A percentile compares a stretch with the other conserved stretches of the same genome.
Conservation (phyloP, 1,140 invertebrate genomes). For the Sipha flava region DNA sequence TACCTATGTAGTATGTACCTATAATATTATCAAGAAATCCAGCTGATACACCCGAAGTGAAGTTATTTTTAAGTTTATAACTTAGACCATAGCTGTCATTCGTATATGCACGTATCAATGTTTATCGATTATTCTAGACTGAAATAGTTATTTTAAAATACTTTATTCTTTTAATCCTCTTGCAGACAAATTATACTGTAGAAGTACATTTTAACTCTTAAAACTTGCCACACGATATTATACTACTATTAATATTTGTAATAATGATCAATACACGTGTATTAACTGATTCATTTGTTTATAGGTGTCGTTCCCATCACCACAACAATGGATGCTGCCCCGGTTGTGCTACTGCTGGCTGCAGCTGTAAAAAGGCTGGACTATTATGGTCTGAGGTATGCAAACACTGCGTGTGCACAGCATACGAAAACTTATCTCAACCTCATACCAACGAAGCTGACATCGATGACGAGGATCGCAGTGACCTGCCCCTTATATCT, state of each 20-base stretch:
- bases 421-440: not conserved
- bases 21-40: no score
- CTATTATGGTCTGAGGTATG: not conserved
- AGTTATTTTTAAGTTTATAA: no score
- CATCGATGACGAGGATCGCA: not conserved
- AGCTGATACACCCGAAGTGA: no score
- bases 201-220: not conserved
- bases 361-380: not conserved
- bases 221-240: not conserved
- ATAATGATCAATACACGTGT: not conserved
- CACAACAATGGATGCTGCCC: not conserved
- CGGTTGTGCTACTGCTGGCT: not conserved
- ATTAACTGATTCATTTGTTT: not conserved
- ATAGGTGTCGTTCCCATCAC: not conserved
- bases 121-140: no score
- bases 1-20: no score
- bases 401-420: not conserved
- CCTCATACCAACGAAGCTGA: not conserved
- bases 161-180: no score
- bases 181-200: no score
- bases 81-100: no score
- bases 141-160: no score
- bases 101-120: no score
- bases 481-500: not conserved
- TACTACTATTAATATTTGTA: not conserved